Base-by-base conservation (phyloP, 1,140 invertebrate genomes). In the Bombus confusus region DNA sequence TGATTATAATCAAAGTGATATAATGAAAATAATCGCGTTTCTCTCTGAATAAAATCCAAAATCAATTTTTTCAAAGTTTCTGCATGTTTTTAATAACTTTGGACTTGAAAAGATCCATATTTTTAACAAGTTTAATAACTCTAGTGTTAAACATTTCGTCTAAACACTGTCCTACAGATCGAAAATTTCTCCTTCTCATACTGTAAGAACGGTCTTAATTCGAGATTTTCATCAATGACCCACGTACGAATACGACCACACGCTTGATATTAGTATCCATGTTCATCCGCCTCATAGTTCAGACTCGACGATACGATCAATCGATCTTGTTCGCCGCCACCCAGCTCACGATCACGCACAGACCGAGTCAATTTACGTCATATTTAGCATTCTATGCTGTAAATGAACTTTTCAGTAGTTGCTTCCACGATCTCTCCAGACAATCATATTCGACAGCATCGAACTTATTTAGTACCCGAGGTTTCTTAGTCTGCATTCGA, bases 401-500 rank as follows among this genome's bases (percentile, higher is more conserved):
- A 80, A 74, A 77, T 76, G 34, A 59, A 37, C 13, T 41, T 28
- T 41, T 66, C 41, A 52, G 74, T 89, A 89, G 83, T 79, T n/a
- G 87, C 88, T 89, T 66, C 68, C 77, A 77, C 62, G 64, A 89
- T 77, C 57, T 76, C 64, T 76, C 64, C 43, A 72, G 52, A 18
- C 37, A 37, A 66, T 62, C 59, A 64, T 43, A 28, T 82, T 41
- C 71, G 52, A 47, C 69, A 66, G 81, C 85, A 87, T 89, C 47
- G 31, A 83, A 78, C 69, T 41, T 43, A 31, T 31, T 39, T 90
- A 87, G 76, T 75, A 85, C 78, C 74, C 31, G 90, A 85, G 68
- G 28, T 72, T 82, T 18, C 74, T 75, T 76, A 71, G 41, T 59
- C n/a, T 85, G 88, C 85, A 89, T 89, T 85, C 77, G 72, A 86